Base-by-base conservation (phyloP, 2,888 invertebrate species). In the Ennomos erosarius region DNA sequence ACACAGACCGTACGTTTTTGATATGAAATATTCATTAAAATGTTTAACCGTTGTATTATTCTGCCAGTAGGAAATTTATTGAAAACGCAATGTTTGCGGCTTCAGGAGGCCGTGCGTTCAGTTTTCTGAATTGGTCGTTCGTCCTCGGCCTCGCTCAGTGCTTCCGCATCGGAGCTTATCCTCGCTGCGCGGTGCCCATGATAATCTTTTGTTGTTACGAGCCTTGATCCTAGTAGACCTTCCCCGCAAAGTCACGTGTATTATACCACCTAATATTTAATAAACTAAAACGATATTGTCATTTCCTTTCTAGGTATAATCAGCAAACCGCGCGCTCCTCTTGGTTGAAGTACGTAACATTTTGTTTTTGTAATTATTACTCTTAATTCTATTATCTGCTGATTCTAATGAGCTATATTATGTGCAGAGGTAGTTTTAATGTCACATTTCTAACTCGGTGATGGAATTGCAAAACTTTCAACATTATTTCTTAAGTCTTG, bases 301-400 rank as follows among this genome's bases (percentile, higher is more conserved):
- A 83, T 90, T 90, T 90, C 88, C 86, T 89, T 90, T 90, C 90
- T 90, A 91, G 90, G 90, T 91, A 91, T 91, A 90, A 89, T 85
- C 90, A 91, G 85, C 90, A 89, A 88, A 86, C 87, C 85, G 90
- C 88, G 85, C 90, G 90, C 83, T 84, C 89, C 76, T 88, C 90
- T 85, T 89, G 90, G 87, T 83, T 90, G 73, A 91, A 91, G 90
- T 91, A 91, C 90, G 90, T 91, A 91, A 87, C 76, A 75, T 70
- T 78, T 82, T 82, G 49, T 72, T 75, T 80, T 79, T 70, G 73
- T 71, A 62, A 58, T 73, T 77, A 46, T 13, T 36, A 51, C 16
- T 43, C 43, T 16, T 39, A 38, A n/a, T 16, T 39, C 11, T 55
- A 55, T 47, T 60, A 55, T 46, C 40, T 52, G 52, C 38, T 52